Evolutionary conservation across 2,113 vertebrate species (phyloP).

Genomic region (Clarias batrachus): DNA sequence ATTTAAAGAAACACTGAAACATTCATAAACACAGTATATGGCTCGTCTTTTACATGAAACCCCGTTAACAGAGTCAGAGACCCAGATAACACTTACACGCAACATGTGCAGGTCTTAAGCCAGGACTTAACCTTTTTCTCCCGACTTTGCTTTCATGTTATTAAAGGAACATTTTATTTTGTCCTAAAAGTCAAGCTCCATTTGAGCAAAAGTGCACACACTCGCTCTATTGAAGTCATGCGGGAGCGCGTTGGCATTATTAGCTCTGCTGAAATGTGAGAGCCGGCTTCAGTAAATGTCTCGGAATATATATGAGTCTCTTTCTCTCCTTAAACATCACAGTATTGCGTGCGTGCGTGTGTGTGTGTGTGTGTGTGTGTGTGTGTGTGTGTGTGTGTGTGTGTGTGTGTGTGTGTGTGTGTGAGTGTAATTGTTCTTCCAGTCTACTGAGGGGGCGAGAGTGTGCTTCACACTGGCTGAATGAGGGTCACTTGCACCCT

Average conservation of each 20-base stretch:
- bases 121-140: constrained; percentile 55
- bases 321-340: constrained; percentile 41
- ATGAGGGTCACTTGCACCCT: constrained; percentile 47
- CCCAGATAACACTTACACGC: not conserved
- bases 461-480: constrained; percentile 37
- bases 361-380: constrained; percentile 31
- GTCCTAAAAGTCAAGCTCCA: constrained; percentile 61
- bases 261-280: constrained; percentile 63
- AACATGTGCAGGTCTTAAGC: constrained; percentile 44
- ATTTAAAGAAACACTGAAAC: not conserved
- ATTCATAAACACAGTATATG: not conserved
- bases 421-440: constrained; percentile 31
- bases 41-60: not conserved
- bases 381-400: constrained; percentile 30
- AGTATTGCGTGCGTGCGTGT: constrained; percentile 19
- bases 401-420: constrained; percentile 32
- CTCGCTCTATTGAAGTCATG: constrained; percentile 41
- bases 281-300: constrained; percentile 64
- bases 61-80: not conserved
- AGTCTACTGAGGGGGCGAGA: not conserved
- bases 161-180: constrained; percentile 67
- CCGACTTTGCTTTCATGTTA: constrained; percentile 59
- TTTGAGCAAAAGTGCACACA: constrained; percentile 55
- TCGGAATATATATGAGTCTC: constrained; percentile 59
- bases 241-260: constrained; percentile 62